These are phyloP conservation scores for Salpingus planirostris DNA, from an alignment of 2,888 invertebrate species.

Conservation along the genomic window DNA sequence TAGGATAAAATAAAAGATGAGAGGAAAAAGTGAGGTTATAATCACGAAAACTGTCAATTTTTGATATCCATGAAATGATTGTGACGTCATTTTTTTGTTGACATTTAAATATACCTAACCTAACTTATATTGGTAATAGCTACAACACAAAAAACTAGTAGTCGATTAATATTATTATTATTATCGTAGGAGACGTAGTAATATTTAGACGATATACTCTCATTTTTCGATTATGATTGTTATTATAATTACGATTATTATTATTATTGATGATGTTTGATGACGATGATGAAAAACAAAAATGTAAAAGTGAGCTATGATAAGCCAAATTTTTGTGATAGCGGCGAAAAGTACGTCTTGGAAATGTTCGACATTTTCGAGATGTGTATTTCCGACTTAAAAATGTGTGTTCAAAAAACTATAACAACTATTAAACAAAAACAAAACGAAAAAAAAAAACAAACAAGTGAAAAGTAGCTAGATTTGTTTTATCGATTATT, in stretches of 20 bases:
- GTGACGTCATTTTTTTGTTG: too few relatives aligned
- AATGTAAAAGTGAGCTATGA: conserved; percentile 14
- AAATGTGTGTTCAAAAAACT: conserved; percentile 20
- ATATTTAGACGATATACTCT: conserved; percentile 1
- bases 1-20: too few relatives aligned
- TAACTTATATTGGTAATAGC: conserved; percentile 9
- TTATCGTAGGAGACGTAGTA: neutral
- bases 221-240: neutral
- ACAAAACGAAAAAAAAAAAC: conserved; percentile 2
- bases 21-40: conserved; percentile 16
- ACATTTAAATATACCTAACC: too few relatives aligned
- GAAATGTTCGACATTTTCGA: conserved; percentile 10
- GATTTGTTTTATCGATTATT: too few relatives aligned
- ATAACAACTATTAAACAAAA: too few relatives aligned
- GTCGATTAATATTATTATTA: neutral
- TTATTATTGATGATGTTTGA: neutral
- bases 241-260: neutral
- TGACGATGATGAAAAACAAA: conserved; percentile 6
- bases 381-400: conserved; percentile 14
- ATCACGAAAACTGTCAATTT: conserved; percentile 3
- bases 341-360: conserved; percentile 20
- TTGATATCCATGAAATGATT: too few relatives aligned
- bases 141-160: neutral
- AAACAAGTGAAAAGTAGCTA: too few relatives aligned
- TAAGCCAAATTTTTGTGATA: conserved; percentile 30